Evolutionary conservation across 2,113 vertebrate species (phyloP), one percentile per base, ranked within the genome.

Genomic region (Anhinga anhinga): DNA sequence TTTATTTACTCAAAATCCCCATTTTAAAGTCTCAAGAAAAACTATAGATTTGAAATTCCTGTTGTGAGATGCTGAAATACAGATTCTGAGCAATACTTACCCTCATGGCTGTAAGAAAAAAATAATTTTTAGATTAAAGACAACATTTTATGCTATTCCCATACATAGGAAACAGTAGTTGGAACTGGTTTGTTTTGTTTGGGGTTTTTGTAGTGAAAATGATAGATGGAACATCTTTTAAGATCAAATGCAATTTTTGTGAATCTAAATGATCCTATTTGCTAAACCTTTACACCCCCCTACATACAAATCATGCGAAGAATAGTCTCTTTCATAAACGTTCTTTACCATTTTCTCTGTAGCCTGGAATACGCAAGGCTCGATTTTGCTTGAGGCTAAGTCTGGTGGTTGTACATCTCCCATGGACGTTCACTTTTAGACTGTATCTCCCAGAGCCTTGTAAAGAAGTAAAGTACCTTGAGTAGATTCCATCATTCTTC

Each of bases 401-500:
- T 38, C 71, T 97, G 52, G 72, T n/a, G 7, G 11, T 96, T 29
- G 53, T 80, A 12, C 96, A 62, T 92, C 69, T 88, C 30, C 95
- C 97, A 26, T 88, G 74, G 32, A 91, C 97, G 53, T 26, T 91
- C 21, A 98, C 97, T 98, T 98, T 98, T 85, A 98, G 79, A 58
- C 93, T 98, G 73, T 98, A 98, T 97, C 97, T 98, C 49, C 98
- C 98, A 58, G 74, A 78, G 56, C 76, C 91, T 66, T 4, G 69
- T n/a, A 96, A 96, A 14, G 88, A 44, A 50, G 91, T 97, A 82
- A 98, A 98, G 84, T 98, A 98, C 55, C 90, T 98, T 40, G 98
- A 98, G 95, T 98, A 98, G 88, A 98, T 66, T 45, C 98, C 98
- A 79, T 98, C 98, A 42, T 97, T 52, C 95, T 97, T 98, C 20